A percentile compares a stretch with the other conserved stretches of the same genome.
These are phyloP conservation scores for Bellardia bayeri DNA, from an alignment of 2,888 invertebrate species.

Conservation along the genomic window DNA sequence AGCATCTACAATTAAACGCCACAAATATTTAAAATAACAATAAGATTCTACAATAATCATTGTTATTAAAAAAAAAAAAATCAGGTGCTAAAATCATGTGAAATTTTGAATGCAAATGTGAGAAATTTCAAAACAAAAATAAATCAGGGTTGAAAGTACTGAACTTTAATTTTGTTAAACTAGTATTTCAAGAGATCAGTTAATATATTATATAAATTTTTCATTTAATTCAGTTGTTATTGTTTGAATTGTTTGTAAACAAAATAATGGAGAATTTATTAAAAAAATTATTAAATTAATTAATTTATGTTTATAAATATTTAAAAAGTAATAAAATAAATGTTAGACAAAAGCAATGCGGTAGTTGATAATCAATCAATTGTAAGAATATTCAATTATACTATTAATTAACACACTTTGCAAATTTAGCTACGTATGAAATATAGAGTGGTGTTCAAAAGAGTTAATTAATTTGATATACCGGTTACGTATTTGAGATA, in stretches of 20 bases:
- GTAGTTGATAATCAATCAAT: slow-evolving; percentile 53
- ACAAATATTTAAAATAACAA: slow-evolving; percentile 39
- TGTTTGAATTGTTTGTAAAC: slow-evolving; percentile 33
- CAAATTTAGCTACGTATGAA: neutral
- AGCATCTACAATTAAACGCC: slow-evolving; percentile 14
- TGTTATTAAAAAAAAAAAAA: neutral
- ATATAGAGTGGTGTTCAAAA: neutral
- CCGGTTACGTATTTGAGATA: too few relatives aligned
- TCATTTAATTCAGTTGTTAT: neutral
- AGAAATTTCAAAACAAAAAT: slow-evolving; percentile 10
- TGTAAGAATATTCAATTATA: slow-evolving; percentile 27
- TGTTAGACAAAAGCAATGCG: slow-evolving; percentile 37
- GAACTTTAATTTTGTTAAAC: slow-evolving; percentile 5
- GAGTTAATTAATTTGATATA: neutral
- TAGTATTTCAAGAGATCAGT: neutral
- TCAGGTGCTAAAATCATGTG: slow-evolving; percentile 47
- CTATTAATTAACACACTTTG: slow-evolving; percentile 13
- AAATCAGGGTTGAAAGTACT: neutral
- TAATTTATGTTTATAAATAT: slow-evolving; percentile 25
- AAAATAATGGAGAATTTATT: slow-evolving; percentile 50
- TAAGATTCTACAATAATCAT: neutral
- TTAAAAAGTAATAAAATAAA: neutral
- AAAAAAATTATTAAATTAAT: slow-evolving; percentile 17
- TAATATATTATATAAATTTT: slow-evolving; percentile 6
- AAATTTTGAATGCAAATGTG: slow-evolving; percentile 47